Percentiles rank a stretch among this genome's conserved stretches.
Evolutionary conservation across 1,140 invertebrate species (phyloP).

Genomic region (Drosophila mayri): DNA sequence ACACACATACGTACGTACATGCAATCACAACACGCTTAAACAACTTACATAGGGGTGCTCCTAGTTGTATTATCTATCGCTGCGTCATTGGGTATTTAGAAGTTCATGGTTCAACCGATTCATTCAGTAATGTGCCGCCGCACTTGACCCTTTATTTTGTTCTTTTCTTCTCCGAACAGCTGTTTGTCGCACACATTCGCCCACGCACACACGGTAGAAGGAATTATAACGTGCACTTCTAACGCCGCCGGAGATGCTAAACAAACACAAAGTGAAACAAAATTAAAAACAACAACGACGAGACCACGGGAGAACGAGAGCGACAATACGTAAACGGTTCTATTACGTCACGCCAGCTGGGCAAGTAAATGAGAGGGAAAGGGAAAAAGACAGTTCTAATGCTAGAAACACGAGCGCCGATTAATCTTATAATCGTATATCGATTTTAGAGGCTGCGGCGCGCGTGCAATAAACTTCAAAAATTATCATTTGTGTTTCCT

Average conservation of each 20-base stretch:
- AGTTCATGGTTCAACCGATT: slow-evolving; percentile 21
- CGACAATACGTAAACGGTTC: slow-evolving; percentile 2
- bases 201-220: slow-evolving; percentile 5
- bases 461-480: not conserved
- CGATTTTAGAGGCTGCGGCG: slow-evolving; percentile 4
- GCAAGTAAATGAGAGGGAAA: not conserved
- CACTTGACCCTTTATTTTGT: slow-evolving; percentile 5
- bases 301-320: slow-evolving; percentile 7
- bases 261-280: slow-evolving; percentile 28
- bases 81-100: slow-evolving; percentile 24
- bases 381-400: slow-evolving; percentile 13
- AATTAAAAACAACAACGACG: slow-evolving; percentile 22
- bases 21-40: slow-evolving; percentile 10
- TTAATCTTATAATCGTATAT: slow-evolving; percentile 4
- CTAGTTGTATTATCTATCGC: slow-evolving; percentile 24
- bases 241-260: slow-evolving; percentile 34
- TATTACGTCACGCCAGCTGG: slow-evolving; percentile 27
- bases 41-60: slow-evolving; percentile 2
- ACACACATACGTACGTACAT: not conserved
- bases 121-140: not conserved
- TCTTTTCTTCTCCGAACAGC: slow-evolving; percentile 21
- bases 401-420: slow-evolving; percentile 5
- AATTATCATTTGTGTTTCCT: too few species aligned
- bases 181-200: slow-evolving; percentile 7
- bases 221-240: slow-evolving; percentile 21